Percentiles rank a stretch among this genome's conserved stretches.
These are phyloP conservation scores for Melanaphis sacchari DNA, from an alignment of 1,140 invertebrate species.

Conservation along the genomic window DNA sequence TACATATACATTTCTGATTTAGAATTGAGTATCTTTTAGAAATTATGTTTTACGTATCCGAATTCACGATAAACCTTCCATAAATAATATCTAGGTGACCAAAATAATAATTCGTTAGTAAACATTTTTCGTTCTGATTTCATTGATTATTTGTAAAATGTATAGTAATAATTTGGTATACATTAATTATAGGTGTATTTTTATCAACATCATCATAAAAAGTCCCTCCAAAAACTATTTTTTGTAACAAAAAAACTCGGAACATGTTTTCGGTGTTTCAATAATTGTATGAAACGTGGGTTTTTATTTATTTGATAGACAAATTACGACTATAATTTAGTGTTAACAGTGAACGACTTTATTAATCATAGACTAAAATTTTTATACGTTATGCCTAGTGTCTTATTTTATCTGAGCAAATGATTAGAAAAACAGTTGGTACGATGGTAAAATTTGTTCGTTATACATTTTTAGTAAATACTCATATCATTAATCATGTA, in stretches of 20 bases:
- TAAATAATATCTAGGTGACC: neutral
- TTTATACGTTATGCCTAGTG: neutral
- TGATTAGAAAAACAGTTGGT: neutral
- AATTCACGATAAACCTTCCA: slow-evolving; percentile 16
- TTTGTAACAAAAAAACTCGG: neutral
- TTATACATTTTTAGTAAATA: neutral
- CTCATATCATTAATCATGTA: neutral
- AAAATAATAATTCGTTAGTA: neutral
- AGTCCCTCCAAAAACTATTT: neutral
- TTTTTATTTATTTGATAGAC: neutral
- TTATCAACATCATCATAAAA: neutral
- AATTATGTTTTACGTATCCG: neutral
- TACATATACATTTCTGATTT: neutral
- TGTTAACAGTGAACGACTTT: neutral
- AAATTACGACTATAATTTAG: neutral
- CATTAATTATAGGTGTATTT: neutral
- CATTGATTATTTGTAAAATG: neutral
- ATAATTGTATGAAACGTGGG: neutral
- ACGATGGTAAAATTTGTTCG: neutral
- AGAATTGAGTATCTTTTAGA: neutral
- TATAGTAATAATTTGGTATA: neutral
- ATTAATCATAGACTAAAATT: neutral
- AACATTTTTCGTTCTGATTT: neutral
- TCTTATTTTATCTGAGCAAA: neutral
- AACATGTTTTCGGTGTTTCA: neutral